Evolutionary conservation across 2,113 vertebrate species (phyloP).

Genomic region (Axis porcinus): DNA sequence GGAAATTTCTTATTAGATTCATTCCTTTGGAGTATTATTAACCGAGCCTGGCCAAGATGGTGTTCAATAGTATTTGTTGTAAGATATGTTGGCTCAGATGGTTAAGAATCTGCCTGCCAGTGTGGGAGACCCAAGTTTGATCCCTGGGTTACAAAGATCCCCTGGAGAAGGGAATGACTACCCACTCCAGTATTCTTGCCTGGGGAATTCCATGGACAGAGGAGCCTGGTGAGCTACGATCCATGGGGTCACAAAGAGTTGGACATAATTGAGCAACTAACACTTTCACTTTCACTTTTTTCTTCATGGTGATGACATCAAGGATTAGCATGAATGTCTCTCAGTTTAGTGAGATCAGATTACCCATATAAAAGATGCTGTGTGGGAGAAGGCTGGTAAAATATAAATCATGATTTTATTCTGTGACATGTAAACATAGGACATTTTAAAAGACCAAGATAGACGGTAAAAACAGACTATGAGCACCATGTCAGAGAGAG

Average conservation of each 20-base stretch:
- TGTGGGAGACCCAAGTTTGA: not conserved
- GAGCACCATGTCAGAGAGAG: not conserved
- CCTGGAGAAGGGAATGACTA: not conserved
- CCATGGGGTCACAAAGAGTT: not conserved
- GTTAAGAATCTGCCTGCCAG: not conserved
- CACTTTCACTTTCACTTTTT: not conserved
- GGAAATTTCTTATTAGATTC: not conserved
- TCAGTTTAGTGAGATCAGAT: conserved; percentile 9
- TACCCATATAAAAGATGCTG: not conserved
- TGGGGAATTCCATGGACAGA: not conserved
- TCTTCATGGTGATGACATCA: not conserved
- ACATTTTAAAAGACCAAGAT: conserved; percentile 3
- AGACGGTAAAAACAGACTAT: not conserved
- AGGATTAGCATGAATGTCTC: not conserved
- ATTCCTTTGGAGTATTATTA: not conserved
- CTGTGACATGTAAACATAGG: not conserved
- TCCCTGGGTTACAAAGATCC: not conserved
- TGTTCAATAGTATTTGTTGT: not conserved
- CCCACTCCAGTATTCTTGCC: not conserved
- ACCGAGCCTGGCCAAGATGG: not conserved
- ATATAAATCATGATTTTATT: conserved; percentile 30
- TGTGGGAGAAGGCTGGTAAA: not conserved
- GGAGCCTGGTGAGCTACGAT: not conserved
- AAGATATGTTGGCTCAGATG: not conserved
- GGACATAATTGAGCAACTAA: not conserved